A percentile compares a stretch with the other conserved stretches of the same genome.
Evolutionary conservation across 2,113 vertebrate species (phyloP).

Genomic region (Colistium nudipinnis): DNA sequence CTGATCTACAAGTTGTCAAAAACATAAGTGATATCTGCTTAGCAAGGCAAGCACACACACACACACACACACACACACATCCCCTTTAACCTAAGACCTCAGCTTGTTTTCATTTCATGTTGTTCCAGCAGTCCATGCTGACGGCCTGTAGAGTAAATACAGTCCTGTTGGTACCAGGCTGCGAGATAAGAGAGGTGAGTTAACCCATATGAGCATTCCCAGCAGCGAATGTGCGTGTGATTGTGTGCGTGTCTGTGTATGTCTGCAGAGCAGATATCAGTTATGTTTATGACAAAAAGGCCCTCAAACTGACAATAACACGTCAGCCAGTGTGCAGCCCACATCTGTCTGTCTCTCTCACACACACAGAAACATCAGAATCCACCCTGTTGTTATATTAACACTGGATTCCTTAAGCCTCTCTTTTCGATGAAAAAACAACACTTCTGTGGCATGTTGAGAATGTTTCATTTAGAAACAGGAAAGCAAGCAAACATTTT

Average conservation of each 20-base stretch:
- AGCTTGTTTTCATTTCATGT: conserved; percentile 60
- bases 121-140: conserved; percentile 46
- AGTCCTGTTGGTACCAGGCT: conserved; percentile 80
- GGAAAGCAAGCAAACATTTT: background rate
- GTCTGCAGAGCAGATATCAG: conserved; percentile 37
- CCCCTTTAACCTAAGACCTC: conserved; percentile 9
- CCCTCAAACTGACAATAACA: conserved; percentile 26
- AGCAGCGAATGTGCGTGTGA: conserved; percentile 43
- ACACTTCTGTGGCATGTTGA: conserved; percentile 48
- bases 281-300: conserved; percentile 60
- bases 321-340: background rate
- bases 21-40: no score
- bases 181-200: conserved; percentile 66
- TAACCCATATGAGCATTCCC: conserved; percentile 69
- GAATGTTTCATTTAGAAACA: conserved; percentile 70
- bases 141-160: conserved; percentile 71
- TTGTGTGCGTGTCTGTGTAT: conserved; percentile 34
- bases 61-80: background rate
- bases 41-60: no score
- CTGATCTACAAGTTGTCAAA: no score
- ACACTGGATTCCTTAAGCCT: conserved; percentile 53
- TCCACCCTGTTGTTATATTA: conserved; percentile 46
- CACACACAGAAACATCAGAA: background rate
- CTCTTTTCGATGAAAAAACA: conserved; percentile 55
- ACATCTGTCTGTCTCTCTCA: background rate